phyloP scores from a whole-genome alignment of 2,797 vertebrate genomes.

The Acanthornis magna region DNA sequence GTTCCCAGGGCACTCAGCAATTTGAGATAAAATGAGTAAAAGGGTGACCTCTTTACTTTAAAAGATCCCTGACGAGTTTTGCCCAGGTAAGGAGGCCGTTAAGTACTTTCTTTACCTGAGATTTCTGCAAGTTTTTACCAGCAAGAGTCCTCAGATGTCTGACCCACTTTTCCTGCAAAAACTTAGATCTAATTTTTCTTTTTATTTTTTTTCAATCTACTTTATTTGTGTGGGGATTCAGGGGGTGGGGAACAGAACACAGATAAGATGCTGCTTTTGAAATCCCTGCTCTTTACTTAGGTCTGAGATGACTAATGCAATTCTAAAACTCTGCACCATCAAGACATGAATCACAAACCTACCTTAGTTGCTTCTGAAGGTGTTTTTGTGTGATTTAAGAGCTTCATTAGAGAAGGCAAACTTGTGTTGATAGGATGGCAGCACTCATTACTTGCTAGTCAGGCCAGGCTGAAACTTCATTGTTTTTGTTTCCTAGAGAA shows the following conservation, averaged over 20 bases:
- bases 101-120: conserved; percentile 23
- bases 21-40: conserved; percentile 33
- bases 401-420: not conserved
- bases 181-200: not conserved
- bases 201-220: not conserved
- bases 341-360: not conserved
- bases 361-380: not conserved
- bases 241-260: not conserved
- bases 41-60: conserved; percentile 29
- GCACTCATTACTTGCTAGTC: not conserved
- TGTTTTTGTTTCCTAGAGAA: conserved; percentile 61
- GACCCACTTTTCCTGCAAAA: not conserved
- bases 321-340: not conserved
- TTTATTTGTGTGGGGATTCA: not conserved
- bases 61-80: not conserved
- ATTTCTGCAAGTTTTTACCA: not conserved
- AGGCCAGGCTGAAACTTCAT: conserved; percentile 22
- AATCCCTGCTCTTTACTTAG: not conserved
- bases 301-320: not conserved
- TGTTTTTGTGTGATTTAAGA: not conserved
- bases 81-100: not conserved
- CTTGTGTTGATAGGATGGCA: not conserved
- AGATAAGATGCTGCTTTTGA: not conserved
- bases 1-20: not conserved
- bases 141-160: not conserved